These are phyloP conservation scores for Pharmacophagus antenor DNA, from an alignment of 2,888 invertebrate species.

Conservation along the genomic window DNA sequence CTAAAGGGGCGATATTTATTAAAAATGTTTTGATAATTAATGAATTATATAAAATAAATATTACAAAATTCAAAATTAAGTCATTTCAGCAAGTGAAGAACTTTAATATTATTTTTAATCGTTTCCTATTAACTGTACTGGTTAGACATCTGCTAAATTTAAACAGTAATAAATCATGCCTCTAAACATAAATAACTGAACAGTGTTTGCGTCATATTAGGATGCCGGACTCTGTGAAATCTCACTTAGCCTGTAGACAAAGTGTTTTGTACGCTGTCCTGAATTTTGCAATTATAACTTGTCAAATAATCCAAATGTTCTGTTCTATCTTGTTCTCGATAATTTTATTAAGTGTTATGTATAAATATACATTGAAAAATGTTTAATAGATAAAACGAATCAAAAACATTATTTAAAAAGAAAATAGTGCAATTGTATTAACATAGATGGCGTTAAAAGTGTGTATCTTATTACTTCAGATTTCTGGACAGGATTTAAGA, in stretches of 20 bases:
- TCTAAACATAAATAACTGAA: conserved; percentile 24
- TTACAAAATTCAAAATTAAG: no score
- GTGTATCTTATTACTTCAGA: neutral
- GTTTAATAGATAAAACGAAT: neutral
- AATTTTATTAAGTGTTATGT: neutral
- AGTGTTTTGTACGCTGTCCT: conserved; percentile 12
- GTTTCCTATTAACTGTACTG: conserved; percentile 5
- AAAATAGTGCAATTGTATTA: neutral
- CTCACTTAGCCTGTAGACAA: conserved; percentile 23
- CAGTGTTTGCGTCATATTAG: conserved; percentile 19
- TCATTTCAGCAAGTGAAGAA: no score
- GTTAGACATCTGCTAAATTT: conserved; percentile 9
- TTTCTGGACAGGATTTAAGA: neutral
- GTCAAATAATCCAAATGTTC: no score
- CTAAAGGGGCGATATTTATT: no score
- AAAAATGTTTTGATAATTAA: no score
- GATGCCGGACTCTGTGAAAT: conserved; percentile 17
- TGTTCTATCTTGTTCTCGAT: neutral
- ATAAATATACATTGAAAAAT: neutral
- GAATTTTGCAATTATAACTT: conserved; percentile 8
- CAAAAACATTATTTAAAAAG: no score
- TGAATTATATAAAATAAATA: no score
- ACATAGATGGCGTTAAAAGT: neutral
- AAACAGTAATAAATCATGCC: conserved; percentile 21
- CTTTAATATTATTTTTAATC: conserved; percentile 2